Conservation (phyloP, 2,888 invertebrate genomes). For the Caenorhabditis drosophilae region DNA sequence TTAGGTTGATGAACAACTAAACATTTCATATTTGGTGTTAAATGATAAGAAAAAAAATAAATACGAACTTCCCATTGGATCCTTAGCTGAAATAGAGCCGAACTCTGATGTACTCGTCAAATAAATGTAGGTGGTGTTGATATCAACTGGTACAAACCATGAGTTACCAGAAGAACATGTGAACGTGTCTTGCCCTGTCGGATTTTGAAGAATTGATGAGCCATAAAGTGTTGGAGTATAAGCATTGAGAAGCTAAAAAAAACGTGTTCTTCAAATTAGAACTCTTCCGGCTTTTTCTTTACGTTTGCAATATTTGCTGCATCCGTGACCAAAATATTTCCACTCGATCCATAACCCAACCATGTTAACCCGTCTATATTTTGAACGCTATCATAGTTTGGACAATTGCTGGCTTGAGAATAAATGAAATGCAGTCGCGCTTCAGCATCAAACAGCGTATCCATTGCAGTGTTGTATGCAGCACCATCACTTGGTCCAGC, state of each 20-base stretch:
- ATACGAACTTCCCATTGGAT: conserved; percentile 32
- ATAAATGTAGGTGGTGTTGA: conserved; percentile 44
- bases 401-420: conserved; percentile 29
- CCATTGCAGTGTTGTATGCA: conserved; percentile 17
- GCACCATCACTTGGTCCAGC: conserved; percentile 33
- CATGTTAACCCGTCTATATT: conserved; percentile 36
- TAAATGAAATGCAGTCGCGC: conserved; percentile 48
- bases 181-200: conserved; percentile 38
- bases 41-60: too few species aligned
- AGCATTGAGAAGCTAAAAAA: conserved; percentile 26
- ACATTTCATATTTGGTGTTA: too few species aligned
- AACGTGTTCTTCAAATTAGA: not conserved
- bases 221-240: conserved; percentile 48
- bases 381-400: conserved; percentile 17
- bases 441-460: conserved; percentile 26
- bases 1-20: conserved; percentile 11
- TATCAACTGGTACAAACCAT: conserved; percentile 48
- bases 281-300: not conserved
- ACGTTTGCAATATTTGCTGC: conserved; percentile 11
- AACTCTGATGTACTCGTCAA: conserved; percentile 35
- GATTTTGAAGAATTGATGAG: conserved; percentile 43
- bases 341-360: conserved; percentile 46
- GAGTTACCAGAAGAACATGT: conserved; percentile 28
- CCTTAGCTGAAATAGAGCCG: conserved; percentile 31
- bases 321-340: conserved; percentile 43